Base-by-base conservation (phyloP, 2,888 invertebrate species). In the Salticus scenicus region DNA sequence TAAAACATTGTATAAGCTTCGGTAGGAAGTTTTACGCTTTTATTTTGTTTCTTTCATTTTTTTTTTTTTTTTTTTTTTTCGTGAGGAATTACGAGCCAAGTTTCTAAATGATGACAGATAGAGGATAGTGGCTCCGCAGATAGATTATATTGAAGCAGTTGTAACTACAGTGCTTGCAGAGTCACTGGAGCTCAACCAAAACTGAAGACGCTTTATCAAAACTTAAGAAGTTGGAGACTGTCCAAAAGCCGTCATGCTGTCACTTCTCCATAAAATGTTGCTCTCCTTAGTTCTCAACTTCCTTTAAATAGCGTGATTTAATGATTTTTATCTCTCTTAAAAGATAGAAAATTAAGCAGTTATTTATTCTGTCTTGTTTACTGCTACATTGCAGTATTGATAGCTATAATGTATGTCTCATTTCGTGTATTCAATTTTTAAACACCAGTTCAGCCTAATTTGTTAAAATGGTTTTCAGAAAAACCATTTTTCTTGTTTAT, bases 81-180 rank as follows among this genome's bases (percentile, higher is more conserved):
- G 17, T n/a, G 71, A 70, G 75, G 74, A 82, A 82, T 82, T 82
- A 82, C 75, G 69, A 66, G 63, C 83, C 67, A 83, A 77, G 83
- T 72, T 67, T 83, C 76, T 78, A 84, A 84, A 84, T 74, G 78
- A 84, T 78, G 78, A 84, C 73, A 78, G 84, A 84, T 84, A 51
- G 76, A 74, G 74, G 42, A 67, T 70, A 64, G 63, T 42, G 51
- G 37, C 83, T 77, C 51, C 37, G 24, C 69, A 78, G 84, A 84
- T 84, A 78, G 74, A 84, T 84, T 67, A 74, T 78, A 78, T 69
- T 51, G 77, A 33, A 63, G 64, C 57, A 70, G 74, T 70, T 81
- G 64, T 66, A 76, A 37, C 66, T 77, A 41, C 71, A 66, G 41
- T 24, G 33, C 63, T 63, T 14, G 71, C 51, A 82, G 70, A 63